phyloP scores from a whole-genome alignment of 2,113 vertebrate species.

The Psilopogon haemacephalus region DNA sequence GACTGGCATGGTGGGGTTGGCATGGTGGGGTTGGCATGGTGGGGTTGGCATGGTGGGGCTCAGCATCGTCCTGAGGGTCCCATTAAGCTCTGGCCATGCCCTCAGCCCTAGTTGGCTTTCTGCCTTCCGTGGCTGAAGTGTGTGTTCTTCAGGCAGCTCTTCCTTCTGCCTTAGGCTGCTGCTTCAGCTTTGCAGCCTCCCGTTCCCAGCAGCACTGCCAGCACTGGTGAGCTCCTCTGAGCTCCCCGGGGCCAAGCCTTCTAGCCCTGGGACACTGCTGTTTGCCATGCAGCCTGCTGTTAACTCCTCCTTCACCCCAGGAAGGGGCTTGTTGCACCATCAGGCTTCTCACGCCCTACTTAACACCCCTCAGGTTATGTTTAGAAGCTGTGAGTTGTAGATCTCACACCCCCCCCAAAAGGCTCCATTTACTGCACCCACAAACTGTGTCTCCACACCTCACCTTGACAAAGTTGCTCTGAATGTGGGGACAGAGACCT shows the following conservation, averaged over 20 bases:
- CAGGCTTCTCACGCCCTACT: not conserved
- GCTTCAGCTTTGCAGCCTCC: not conserved
- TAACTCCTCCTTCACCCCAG: not conserved
- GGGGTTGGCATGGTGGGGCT: not conserved
- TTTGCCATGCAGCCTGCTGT: not conserved
- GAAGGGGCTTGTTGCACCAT: not conserved
- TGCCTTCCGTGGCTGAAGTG: not conserved
- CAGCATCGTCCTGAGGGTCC: not conserved
- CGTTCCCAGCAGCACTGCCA: not conserved
- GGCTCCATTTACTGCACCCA: not conserved
- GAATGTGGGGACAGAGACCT: not conserved
- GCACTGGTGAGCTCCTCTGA: not conserved
- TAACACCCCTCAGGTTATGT: not conserved
- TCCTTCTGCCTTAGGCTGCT: no score
- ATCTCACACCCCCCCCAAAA: not conserved
- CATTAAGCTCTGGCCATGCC: not conserved
- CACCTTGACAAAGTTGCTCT: accelerated
- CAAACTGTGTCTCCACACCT: not conserved
- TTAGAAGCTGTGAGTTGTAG: not conserved
- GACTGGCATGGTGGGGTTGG: no score
- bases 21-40: no score
- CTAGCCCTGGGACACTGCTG: not conserved
- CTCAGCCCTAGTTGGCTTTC: not conserved
- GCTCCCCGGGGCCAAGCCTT: not conserved
- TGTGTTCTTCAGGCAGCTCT: not conserved